phyloP scores from a whole-genome alignment of 2,113 vertebrate species.

The Hippocampus mohnikei region DNA sequence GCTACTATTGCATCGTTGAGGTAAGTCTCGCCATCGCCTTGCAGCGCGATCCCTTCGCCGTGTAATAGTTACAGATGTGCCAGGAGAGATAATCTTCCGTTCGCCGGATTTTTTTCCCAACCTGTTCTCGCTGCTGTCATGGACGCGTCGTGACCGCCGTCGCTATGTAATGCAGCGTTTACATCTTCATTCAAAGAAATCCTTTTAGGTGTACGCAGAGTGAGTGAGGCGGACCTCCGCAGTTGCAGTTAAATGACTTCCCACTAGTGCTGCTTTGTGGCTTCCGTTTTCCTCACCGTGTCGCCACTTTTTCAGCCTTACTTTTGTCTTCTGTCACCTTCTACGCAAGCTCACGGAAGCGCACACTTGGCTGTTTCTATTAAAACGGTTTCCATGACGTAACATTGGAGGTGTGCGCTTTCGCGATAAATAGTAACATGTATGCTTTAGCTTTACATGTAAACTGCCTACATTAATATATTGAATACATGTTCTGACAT shows the following conservation, averaged over 20 bases:
- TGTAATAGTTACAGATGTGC: constrained; percentile 57
- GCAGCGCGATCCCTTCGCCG: neutral
- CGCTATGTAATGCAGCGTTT: neutral
- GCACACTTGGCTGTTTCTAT: neutral
- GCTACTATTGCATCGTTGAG: constrained; percentile 34
- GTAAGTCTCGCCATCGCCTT: constrained; percentile 42
- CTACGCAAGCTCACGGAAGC: neutral
- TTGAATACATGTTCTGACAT: neutral
- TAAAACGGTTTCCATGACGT: constrained; percentile 16
- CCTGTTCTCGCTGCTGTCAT: constrained; percentile 32
- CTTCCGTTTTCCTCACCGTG: neutral
- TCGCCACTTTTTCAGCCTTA: too few relatives aligned
- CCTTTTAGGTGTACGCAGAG: constrained; percentile 6
- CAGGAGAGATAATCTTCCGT: constrained; percentile 40
- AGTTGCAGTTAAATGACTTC: constrained; percentile 34
- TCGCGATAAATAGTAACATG: neutral
- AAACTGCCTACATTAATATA: neutral
- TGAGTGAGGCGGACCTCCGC: constrained; percentile 3
- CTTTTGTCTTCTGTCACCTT: neutral
- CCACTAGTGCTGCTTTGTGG: constrained; percentile 44
- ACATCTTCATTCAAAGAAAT: neutral
- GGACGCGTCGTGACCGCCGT: neutral
- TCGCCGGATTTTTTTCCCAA: constrained; percentile 30
- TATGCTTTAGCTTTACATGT: constrained; percentile 1
- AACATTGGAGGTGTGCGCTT: neutral